Evolutionary conservation across 2,113 vertebrate genomes (phyloP), one percentile per base, ranked within the genome.

Genomic region (Dolichallabes microphthalmus): DNA sequence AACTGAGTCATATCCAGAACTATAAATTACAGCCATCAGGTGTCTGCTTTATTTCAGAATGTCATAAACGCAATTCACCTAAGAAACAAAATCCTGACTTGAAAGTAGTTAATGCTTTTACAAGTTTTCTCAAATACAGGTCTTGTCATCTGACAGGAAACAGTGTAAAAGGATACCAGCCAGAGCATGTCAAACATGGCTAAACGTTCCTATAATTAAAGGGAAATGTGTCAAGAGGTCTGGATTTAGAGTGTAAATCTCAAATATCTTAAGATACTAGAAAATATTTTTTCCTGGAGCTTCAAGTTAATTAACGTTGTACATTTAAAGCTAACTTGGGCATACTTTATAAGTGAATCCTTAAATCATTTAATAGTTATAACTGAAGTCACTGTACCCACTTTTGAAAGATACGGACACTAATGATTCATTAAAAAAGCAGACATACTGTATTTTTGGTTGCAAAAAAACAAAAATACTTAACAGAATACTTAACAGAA

Each of bases 1-100:
- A 35, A 69, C 10, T 71, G 86, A 86, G 84, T 85, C 86, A 89
- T 61, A 83, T 68, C 82, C 68, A 30, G 80, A 19, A 61, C 45
- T 52, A 60, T 80, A 69, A 76, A 55, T 74, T 11, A 84, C 30
- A 86, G 52, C 11, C 69, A 68, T 30, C 20, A 73, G n/a, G 13
- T 30, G 45, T 19, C 82, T 84, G 87, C 86, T 81, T 68, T 87
- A 61, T 55, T 5, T 88, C 88, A 85, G 45, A 17, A 63, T 53
- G 69, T 35, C 53, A 74, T 57, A 30, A 71, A 32, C 80, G 82
- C 75, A 87, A 10, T 52, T 86, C 69, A 88, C 66, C 32, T 50
- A 0, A 30, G 71, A 64, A 27, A 45, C 89, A 35, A 32, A 50
- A 55, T 58, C 45, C 80, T 12, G 8, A 55, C 66, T 57, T 76